These are phyloP conservation scores for Peromyscus nudipes DNA, from an alignment of 2,797 vertebrate species.

Conservation along the genomic window DNA sequence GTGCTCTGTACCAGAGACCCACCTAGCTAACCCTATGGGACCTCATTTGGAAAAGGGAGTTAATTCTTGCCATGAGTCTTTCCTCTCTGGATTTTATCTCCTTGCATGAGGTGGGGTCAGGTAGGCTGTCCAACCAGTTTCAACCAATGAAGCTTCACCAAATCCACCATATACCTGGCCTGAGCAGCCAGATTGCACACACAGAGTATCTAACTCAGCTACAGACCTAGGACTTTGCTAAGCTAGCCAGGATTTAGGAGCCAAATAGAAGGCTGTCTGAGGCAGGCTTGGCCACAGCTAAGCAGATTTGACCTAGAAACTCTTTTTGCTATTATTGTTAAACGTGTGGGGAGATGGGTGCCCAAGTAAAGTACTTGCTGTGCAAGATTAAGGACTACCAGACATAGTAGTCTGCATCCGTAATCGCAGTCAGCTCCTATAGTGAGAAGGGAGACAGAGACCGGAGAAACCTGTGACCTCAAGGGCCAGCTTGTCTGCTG, in stretches of 20 bases:
- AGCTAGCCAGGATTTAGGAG: background rate
- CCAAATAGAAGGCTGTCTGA: background rate
- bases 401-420: background rate
- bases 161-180: background rate
- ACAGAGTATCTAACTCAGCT: slow-evolving; percentile 15
- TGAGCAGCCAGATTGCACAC: background rate
- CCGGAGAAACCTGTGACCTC: too few relatives aligned
- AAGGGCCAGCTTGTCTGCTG: background rate
- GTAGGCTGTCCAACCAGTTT: background rate
- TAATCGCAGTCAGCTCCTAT: background rate
- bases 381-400: background rate
- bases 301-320: background rate
- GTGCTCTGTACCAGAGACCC: background rate
- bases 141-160: background rate
- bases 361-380: background rate
- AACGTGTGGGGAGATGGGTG: background rate
- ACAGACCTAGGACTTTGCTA: slow-evolving; percentile 15
- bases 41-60: background rate
- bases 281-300: background rate
- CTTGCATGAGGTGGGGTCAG: background rate
- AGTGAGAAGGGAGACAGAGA: background rate
- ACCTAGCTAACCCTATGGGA: background rate
- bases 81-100: background rate
- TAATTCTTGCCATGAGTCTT: background rate
- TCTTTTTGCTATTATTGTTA: background rate